Evolutionary conservation across 2,888 invertebrate genomes (phyloP).

Genomic region (Siphonodentalium dalli): DNA sequence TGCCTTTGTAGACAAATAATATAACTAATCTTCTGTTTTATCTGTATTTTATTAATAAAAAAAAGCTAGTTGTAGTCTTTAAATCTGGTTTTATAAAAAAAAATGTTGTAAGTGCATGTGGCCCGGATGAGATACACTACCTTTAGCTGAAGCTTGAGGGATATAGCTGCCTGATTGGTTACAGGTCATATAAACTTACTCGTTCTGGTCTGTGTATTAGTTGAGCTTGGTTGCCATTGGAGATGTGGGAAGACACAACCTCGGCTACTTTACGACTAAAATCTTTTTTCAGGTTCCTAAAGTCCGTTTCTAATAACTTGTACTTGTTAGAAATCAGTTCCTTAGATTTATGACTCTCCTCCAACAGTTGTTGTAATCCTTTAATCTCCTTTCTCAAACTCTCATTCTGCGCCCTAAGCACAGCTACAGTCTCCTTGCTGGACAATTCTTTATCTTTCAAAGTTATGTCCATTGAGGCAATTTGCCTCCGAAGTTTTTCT

Average conservation of each 20-base stretch:
- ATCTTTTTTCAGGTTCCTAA: slow-evolving; percentile 48
- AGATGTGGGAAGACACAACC: slow-evolving; percentile 27
- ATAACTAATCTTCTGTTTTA: too few relatives aligned
- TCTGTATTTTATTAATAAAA: too few relatives aligned
- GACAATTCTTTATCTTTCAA: slow-evolving; percentile 40
- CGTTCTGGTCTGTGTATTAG: too few relatives aligned
- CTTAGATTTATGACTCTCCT: slow-evolving; percentile 44
- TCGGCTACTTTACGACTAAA: slow-evolving; percentile 47
- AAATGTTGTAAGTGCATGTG: too few relatives aligned
- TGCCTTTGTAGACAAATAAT: too few relatives aligned
- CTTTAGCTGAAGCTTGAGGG: too few relatives aligned
- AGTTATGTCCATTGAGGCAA: slow-evolving; percentile 41
- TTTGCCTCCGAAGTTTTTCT: slow-evolving; percentile 37
- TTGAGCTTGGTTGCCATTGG: too few relatives aligned
- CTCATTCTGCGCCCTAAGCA: slow-evolving; percentile 43
- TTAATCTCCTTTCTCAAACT: slow-evolving; percentile 44
- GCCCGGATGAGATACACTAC: too few relatives aligned
- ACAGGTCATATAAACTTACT: too few relatives aligned
- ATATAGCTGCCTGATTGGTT: too few relatives aligned
- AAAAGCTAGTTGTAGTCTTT: too few relatives aligned
- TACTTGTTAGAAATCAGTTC: slow-evolving; percentile 43
- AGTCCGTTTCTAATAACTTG: slow-evolving; percentile 54
- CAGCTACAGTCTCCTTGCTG: slow-evolving; percentile 36
- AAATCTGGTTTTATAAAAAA: too few relatives aligned
- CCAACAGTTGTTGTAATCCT: slow-evolving; percentile 45